Evolutionary conservation across 2,888 invertebrate species (phyloP).

Genomic region (Catocala sponsa): DNA sequence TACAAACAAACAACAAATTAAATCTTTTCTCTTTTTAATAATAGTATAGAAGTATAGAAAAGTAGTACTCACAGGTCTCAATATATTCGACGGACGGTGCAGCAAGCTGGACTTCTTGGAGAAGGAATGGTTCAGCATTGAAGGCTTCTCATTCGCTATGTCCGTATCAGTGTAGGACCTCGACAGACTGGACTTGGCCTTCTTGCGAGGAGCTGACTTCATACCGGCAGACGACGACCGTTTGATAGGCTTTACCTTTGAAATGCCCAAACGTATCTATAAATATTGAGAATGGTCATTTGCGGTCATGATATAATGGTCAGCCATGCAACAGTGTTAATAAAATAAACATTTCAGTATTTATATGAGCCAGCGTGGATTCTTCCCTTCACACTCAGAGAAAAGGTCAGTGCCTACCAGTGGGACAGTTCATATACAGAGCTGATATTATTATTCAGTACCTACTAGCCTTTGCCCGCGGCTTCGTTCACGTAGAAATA

Average conservation of each 20-base stretch:
- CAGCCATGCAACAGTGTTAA: slow-evolving; percentile 16
- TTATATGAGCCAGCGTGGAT: too few relatives aligned
- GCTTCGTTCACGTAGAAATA: too few relatives aligned
- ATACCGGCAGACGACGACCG: slow-evolving; percentile 76
- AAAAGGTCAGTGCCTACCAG: too few relatives aligned
- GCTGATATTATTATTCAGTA: too few relatives aligned
- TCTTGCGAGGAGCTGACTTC: slow-evolving; percentile 81
- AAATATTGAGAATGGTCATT: slow-evolving; percentile 65
- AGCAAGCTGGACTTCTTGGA: slow-evolving; percentile 88
- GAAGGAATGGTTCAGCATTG: slow-evolving; percentile 88
- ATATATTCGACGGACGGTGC: slow-evolving; percentile 90
- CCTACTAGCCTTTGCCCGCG: too few relatives aligned
- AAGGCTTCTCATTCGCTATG: slow-evolving; percentile 84
- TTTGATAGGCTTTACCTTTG: slow-evolving; percentile 83
- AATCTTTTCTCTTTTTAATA: too few relatives aligned
- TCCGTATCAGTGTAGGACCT: slow-evolving; percentile 80
- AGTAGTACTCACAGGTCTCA: slow-evolving; percentile 91
- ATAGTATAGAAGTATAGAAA: too few relatives aligned
- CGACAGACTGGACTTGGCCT: slow-evolving; percentile 74
- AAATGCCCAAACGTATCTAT: slow-evolving; percentile 85
- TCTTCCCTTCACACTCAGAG: too few relatives aligned
- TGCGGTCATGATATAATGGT: slow-evolving; percentile 34
- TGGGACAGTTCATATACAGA: too few relatives aligned
- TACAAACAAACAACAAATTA: too few relatives aligned
- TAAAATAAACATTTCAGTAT: too few relatives aligned